Percentiles rank a stretch among this genome's conserved stretches.
phyloP scores from a whole-genome alignment of 2,113 vertebrate genomes.

The Ptychochromis oligacanthus region DNA sequence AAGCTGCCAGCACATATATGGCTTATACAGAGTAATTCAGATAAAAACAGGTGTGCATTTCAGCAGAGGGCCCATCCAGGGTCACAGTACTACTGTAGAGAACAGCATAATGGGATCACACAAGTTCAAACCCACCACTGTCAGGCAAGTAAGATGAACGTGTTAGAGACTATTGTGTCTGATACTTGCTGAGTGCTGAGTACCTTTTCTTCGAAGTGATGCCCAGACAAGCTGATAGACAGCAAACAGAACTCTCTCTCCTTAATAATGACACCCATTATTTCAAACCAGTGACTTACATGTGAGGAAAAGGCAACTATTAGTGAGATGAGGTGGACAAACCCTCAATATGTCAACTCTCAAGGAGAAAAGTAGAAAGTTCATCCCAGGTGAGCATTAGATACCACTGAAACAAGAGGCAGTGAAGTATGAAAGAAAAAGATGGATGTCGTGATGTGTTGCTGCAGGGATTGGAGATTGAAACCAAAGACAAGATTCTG shows the following conservation, averaged over 20 bases:
- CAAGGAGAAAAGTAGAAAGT: neutral
- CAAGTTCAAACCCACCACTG: neutral
- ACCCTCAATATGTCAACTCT: neutral
- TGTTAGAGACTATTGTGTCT: neutral
- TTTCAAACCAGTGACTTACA: neutral
- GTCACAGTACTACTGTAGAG: neutral
- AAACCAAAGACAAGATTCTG: neutral
- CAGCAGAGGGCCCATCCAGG: neutral
- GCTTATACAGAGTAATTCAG: neutral
- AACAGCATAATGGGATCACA: neutral
- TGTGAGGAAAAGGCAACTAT: neutral
- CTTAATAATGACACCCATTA: neutral
- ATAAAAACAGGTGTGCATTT: constrained; percentile 1
- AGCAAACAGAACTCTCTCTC: neutral
- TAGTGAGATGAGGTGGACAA: neutral
- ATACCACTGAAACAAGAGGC: neutral
- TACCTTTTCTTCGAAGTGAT: neutral
- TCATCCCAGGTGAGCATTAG: neutral
- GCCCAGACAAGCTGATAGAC: neutral
- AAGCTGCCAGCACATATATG: neutral
- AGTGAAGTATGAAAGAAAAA: neutral
- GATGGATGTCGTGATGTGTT: neutral
- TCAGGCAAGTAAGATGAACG: neutral
- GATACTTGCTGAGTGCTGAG: neutral
- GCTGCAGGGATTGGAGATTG: neutral